Percentiles rank a stretch among this genome's conserved stretches.
Evolutionary conservation across 2,797 vertebrate species (phyloP).

Genomic region (Phoebastria nigripes): DNA sequence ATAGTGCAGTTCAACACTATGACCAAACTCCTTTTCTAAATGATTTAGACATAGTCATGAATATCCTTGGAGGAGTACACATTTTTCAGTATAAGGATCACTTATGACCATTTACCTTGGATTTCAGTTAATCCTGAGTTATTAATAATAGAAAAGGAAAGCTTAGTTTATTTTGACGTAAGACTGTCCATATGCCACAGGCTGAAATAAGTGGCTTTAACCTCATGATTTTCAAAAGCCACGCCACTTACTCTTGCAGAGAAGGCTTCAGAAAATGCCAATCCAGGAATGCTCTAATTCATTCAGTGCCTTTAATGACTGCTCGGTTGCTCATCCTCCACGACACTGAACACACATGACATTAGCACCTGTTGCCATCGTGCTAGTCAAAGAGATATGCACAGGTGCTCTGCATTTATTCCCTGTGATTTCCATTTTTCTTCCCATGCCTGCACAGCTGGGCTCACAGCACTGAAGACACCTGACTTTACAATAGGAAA

Average conservation of each 20-base stretch:
- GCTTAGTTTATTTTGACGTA: not conserved
- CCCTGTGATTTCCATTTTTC: not conserved
- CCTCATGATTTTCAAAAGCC: not conserved
- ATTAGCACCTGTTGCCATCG: not conserved
- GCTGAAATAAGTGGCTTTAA: not conserved
- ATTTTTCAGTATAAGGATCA: not conserved
- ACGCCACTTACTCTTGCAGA: not conserved
- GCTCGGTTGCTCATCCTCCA: not conserved
- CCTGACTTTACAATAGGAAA: not conserved
- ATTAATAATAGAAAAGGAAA: not conserved
- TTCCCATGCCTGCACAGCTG: not conserved
- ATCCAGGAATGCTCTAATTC: not conserved
- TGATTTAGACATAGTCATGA: not conserved
- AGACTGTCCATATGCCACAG: not conserved
- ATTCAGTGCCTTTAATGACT: not conserved
- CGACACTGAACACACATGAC: not conserved
- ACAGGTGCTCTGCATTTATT: not conserved
- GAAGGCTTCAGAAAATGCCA: not conserved
- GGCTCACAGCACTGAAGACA: not conserved
- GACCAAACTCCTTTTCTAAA: not conserved
- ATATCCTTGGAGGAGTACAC: not conserved
- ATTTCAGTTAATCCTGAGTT: slow-evolving; percentile 39
- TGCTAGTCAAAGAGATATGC: not conserved
- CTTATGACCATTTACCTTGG: slow-evolving; percentile 17
- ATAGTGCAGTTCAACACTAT: not conserved